A percentile compares a stretch with the other conserved stretches of the same genome.
phyloP scores from a whole-genome alignment of 2,888 invertebrate genomes.

The Tyria jacobaeae region DNA sequence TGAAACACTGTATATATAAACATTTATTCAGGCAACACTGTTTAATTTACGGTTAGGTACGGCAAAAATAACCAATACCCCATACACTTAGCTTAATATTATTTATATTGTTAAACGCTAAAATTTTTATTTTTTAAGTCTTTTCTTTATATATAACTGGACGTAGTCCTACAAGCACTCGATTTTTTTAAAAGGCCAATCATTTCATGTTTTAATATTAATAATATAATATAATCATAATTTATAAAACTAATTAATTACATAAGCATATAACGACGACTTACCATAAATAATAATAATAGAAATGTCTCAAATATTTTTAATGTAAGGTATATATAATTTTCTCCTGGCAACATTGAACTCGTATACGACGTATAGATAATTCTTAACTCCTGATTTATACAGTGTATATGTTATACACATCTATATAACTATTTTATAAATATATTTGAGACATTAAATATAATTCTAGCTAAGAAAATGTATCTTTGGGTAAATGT shows the following conservation, averaged over 20 bases:
- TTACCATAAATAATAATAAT: slow-evolving; percentile 53
- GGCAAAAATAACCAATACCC: slow-evolving; percentile 45
- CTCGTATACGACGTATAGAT: background rate
- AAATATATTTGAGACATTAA: slow-evolving; percentile 29
- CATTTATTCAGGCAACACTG: background rate
- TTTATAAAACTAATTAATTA: slow-evolving; percentile 51
- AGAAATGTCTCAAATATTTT: slow-evolving; percentile 48
- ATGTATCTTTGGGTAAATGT: slow-evolving; percentile 64
- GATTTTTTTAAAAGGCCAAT: slow-evolving; percentile 78
- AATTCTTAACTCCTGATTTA: too few species aligned
- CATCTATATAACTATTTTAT: too few species aligned
- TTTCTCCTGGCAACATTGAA: slow-evolving; percentile 15
- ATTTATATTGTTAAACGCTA: slow-evolving; percentile 57
- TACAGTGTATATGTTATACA: too few species aligned
- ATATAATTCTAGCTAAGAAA: slow-evolving; percentile 40
- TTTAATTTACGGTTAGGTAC: background rate
- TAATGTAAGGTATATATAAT: slow-evolving; percentile 2
- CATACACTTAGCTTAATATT: slow-evolving; percentile 48
- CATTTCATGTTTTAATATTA: slow-evolving; percentile 44
- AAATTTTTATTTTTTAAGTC: slow-evolving; percentile 81
- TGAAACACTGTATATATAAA: background rate
- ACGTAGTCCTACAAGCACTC: slow-evolving; percentile 83
- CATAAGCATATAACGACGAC: slow-evolving; percentile 53
- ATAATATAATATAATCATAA: slow-evolving; percentile 44
- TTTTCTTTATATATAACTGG: slow-evolving; percentile 73